These are phyloP conservation scores for Semaprochilodus insignis DNA, from an alignment of 2,797 vertebrate species.

Conservation along the genomic window DNA sequence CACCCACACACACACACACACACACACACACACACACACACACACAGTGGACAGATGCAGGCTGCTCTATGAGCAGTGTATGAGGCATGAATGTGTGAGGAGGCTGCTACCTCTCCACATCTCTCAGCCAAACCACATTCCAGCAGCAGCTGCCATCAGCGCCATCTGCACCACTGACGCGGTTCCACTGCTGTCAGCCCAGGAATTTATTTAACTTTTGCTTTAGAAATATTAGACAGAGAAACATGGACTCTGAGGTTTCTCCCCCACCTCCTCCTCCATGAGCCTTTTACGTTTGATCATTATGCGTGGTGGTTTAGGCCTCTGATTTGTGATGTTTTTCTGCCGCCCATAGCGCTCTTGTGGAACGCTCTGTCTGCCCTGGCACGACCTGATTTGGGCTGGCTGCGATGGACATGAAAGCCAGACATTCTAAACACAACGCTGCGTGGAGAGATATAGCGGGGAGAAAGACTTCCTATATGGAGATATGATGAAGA, in stretches of 20 bases:
- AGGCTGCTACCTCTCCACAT: constrained; percentile 64
- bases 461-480: constrained; percentile 15
- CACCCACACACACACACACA: background rate
- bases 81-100: constrained; percentile 65
- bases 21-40: background rate
- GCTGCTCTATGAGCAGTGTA: constrained; percentile 16
- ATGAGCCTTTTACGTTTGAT: constrained; percentile 68
- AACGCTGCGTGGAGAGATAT: constrained; percentile 26
- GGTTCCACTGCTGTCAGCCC: constrained; percentile 75
- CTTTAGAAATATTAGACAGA: constrained; percentile 80
- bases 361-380: constrained; percentile 52
- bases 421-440: constrained; percentile 45
- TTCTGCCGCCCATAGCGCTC: constrained; percentile 51
- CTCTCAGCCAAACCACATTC: constrained; percentile 78
- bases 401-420: constrained; percentile 22
- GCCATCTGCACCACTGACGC: constrained; percentile 82
- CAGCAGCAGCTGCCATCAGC: constrained; percentile 79
- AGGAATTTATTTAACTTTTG: constrained; percentile 81
- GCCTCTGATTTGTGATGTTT: constrained; percentile 74
- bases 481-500: constrained; percentile 28
- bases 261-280: constrained; percentile 57
- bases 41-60: constrained; percentile 5
- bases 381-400: constrained; percentile 38
- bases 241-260: constrained; percentile 68
- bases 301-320: constrained; percentile 69